Evolutionary conservation across 2,888 invertebrate genomes (phyloP).

Genomic region (Dinocampus coccinellae): DNA sequence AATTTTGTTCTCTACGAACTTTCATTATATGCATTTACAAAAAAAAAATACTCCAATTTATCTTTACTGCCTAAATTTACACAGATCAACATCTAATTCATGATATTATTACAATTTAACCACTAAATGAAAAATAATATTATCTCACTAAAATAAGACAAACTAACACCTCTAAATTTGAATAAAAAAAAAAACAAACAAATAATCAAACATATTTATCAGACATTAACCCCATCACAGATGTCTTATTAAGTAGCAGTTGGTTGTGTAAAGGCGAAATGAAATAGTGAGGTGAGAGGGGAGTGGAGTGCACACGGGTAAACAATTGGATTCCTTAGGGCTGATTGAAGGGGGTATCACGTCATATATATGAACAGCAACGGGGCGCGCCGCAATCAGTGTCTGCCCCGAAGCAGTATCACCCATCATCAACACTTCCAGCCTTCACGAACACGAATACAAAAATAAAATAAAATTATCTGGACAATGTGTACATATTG

Average conservation of each 20-base stretch:
- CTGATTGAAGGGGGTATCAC: slow-evolving; percentile 59
- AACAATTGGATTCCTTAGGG: slow-evolving; percentile 65
- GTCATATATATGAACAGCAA: slow-evolving; percentile 17
- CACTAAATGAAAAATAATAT: too few species aligned
- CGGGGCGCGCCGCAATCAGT: slow-evolving; percentile 65
- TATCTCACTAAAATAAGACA: too few species aligned
- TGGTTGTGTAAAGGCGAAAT: slow-evolving; percentile 45
- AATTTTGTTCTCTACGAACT: too few species aligned
- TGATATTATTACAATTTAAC: too few species aligned
- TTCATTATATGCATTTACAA: too few species aligned
- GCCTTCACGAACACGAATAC: too few species aligned
- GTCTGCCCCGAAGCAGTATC: slow-evolving; percentile 59
- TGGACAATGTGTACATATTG: background rate
- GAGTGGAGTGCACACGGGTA: too few species aligned
- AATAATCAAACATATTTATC: background rate
- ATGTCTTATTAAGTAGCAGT: slow-evolving; percentile 66
- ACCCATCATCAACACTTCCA: slow-evolving; percentile 1
- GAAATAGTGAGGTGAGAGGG: too few species aligned
- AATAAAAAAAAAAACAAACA: background rate
- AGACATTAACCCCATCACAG: slow-evolving; percentile 48
- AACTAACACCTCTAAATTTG: background rate
- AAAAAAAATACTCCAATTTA: too few species aligned
- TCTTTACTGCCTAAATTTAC: too few species aligned
- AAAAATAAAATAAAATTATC: slow-evolving; percentile 10
- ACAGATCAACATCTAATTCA: too few species aligned